These are phyloP conservation scores for Poecilia latipinna DNA, from an alignment of 2,113 vertebrate genomes.

Conservation along the genomic window DNA sequence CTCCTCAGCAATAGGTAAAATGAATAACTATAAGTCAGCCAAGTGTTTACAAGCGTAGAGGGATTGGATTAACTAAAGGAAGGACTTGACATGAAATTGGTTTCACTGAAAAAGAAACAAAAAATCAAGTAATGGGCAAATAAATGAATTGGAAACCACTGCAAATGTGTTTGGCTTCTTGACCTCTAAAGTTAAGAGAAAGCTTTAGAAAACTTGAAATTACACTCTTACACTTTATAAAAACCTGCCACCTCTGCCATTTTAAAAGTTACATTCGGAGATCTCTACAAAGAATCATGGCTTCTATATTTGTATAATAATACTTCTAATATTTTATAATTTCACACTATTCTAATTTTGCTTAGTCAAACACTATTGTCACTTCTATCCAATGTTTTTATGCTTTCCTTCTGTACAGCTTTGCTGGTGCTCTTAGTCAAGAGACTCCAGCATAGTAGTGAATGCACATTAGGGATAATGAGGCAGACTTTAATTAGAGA, in stretches of 20 bases:
- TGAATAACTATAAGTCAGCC: not conserved
- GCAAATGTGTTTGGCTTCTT: not conserved
- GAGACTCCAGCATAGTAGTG: slow-evolving; percentile 3
- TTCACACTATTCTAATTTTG: not conserved
- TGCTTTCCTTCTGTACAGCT: not conserved
- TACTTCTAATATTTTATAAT: not conserved
- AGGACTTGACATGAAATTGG: not conserved
- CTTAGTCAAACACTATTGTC: not conserved
- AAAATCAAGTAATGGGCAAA: not conserved
- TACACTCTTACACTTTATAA: not conserved
- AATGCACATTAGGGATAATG: slow-evolving; percentile 43
- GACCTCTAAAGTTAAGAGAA: not conserved
- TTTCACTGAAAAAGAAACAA: not conserved
- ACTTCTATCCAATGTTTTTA: not conserved
- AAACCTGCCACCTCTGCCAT: not conserved
- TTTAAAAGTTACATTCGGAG: not conserved
- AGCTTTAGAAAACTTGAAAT: not conserved
- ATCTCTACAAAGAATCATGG: not conserved
- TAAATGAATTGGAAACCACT: not conserved
- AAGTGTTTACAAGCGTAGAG: slow-evolving; percentile 1
- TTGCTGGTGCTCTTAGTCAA: slow-evolving; percentile 9
- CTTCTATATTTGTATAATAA: not conserved
- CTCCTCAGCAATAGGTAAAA: not conserved
- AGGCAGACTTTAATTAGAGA: slow-evolving; percentile 54
- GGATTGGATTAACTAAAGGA: not conserved